A percentile compares a stretch with the other conserved stretches of the same genome.
Conservation (phyloP, 2,888 invertebrate species). For the Ormyrus rosae region DNA sequence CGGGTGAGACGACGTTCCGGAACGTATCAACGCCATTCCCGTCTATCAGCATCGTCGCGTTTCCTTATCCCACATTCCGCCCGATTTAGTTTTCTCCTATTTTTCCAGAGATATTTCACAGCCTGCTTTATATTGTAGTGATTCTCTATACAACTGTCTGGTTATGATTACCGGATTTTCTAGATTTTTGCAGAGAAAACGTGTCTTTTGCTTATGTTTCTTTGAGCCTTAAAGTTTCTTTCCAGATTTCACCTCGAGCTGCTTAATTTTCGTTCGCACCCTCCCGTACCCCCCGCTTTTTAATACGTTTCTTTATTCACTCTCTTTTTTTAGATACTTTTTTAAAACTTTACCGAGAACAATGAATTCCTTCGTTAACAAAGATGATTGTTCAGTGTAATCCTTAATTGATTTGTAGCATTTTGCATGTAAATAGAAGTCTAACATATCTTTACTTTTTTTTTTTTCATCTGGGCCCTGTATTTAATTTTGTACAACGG, state of each 20-base stretch:
- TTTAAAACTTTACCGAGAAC: conserved; percentile 49
- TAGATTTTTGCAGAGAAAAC: conserved; percentile 46
- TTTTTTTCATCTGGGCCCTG: conserved; percentile 70
- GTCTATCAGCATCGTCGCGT: conserved; percentile 24
- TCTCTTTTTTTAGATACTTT: conserved; percentile 22
- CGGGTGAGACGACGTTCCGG: no score
- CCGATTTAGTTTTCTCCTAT: conserved; percentile 55
- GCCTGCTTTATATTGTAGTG: conserved; percentile 67
- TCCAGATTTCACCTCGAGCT: conserved; percentile 29
- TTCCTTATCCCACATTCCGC: conserved; percentile 56
- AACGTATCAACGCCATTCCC: conserved; percentile 2
- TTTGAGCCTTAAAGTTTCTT: conserved; percentile 39
- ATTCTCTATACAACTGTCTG: conserved; percentile 55
- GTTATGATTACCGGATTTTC: conserved; percentile 45
- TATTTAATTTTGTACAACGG: conserved; percentile 73
- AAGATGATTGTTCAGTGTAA: conserved; percentile 63
- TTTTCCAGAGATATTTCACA: conserved; percentile 69
- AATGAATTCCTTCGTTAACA: conserved; percentile 53
- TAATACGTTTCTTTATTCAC: not conserved
- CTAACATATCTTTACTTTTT: conserved; percentile 61
- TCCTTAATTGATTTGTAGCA: conserved; percentile 58
- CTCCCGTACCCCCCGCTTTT: not conserved
- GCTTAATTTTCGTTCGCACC: conserved; percentile 33
- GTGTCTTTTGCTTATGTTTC: conserved; percentile 35
- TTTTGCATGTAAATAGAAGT: conserved; percentile 64